A percentile compares a stretch with the other conserved stretches of the same genome.
phyloP scores from a whole-genome alignment of 2,888 invertebrate species.

The Malacosoma neustria region DNA sequence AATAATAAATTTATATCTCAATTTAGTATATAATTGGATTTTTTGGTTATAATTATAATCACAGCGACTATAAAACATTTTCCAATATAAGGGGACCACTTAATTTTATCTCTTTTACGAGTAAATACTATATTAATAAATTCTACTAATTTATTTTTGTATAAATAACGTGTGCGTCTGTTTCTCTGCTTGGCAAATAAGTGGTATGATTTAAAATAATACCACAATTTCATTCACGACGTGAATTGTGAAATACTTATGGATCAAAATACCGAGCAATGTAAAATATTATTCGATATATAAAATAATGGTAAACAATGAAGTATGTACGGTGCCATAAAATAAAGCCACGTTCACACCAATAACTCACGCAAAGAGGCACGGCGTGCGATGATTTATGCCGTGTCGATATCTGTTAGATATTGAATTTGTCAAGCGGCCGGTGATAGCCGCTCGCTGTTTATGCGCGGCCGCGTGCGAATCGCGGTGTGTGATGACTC shows the following conservation, averaged over 20 bases:
- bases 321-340: conserved; percentile 5
- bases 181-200: no score
- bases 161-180: no score
- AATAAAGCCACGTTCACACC: conserved; percentile 22
- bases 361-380: conserved; percentile 14
- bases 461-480: conserved; percentile 47
- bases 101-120: no score
- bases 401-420: conserved; percentile 62
- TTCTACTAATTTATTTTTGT: no score
- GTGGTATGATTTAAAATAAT: no score
- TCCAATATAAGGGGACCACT: no score
- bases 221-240: no score
- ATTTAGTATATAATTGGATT: no score
- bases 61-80: no score
- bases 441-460: conserved; percentile 43
- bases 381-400: conserved; percentile 41
- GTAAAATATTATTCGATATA: background rate
- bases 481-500: background rate
- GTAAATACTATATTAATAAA: no score
- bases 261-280: background rate
- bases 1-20: no score
- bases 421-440: conserved; percentile 61
- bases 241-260: background rate
- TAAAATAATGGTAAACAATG: background rate
- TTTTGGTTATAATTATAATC: no score